These are phyloP conservation scores for Hemistola chrysoprasaria DNA, from an alignment of 2,888 invertebrate genomes.

Conservation along the genomic window DNA sequence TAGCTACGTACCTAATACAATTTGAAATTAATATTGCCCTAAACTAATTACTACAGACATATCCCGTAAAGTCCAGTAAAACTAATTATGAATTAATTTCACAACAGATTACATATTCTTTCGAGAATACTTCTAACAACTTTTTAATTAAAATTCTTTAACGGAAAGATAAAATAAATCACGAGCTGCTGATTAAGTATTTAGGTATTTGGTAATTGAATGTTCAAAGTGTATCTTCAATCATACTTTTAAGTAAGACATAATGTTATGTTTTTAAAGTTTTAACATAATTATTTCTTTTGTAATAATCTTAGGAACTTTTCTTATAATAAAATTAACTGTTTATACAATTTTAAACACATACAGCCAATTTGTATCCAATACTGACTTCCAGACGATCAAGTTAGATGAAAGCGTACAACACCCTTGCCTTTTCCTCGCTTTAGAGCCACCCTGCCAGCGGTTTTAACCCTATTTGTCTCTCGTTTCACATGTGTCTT, in stretches of 20 bases:
- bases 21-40: constrained; percentile 2
- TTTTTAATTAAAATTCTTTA: constrained; percentile 77
- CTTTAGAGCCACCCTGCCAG: constrained; percentile 31
- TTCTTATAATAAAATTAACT: too few relatives aligned
- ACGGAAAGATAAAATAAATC: constrained; percentile 53
- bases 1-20: too few relatives aligned
- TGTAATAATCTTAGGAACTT: too few relatives aligned
- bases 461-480: constrained; percentile 39
- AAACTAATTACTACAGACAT: constrained; percentile 25
- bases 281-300: too few relatives aligned
- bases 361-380: constrained; percentile 22
- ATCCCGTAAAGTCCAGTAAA: constrained; percentile 39
- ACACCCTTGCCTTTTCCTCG: constrained; percentile 3
- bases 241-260: too few relatives aligned
- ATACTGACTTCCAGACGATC: constrained; percentile 29
- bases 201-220: too few relatives aligned
- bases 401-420: constrained; percentile 29
- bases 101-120: constrained; percentile 74
- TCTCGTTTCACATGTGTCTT: constrained; percentile 33
- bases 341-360: neutral
- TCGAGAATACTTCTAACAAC: constrained; percentile 60
- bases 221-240: constrained; percentile 36
- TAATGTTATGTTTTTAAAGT: too few relatives aligned
- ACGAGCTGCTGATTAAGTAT: constrained; percentile 55
- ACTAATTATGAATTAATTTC: constrained; percentile 72